phyloP scores from a whole-genome alignment of 23 tunicate species.

The Styela plicata region DNA sequence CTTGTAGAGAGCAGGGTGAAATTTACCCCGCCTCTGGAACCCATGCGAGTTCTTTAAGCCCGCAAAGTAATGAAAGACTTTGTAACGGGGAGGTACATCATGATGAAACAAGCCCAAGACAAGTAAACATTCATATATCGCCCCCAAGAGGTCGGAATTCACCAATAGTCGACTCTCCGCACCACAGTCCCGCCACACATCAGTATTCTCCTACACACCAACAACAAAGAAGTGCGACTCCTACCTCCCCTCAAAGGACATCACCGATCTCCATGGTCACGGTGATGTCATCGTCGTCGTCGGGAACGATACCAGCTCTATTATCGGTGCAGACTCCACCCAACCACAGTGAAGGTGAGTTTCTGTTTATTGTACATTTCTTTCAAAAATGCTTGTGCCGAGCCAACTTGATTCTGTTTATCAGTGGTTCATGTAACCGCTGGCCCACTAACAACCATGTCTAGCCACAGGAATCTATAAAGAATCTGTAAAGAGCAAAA shows the following conservation, averaged over 20 bases:
- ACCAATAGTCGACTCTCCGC: background rate
- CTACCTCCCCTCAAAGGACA: slow-evolving; percentile 25
- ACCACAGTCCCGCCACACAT: background rate
- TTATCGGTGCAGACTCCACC: slow-evolving; percentile 25
- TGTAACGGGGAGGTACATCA: slow-evolving; percentile 16
- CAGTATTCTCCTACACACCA: slow-evolving; percentile 4
- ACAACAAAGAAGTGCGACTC: background rate
- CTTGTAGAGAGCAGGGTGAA: background rate
- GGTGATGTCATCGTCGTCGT: slow-evolving; percentile 43
- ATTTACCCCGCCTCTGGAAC: background rate
- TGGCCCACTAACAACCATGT: too few species aligned
- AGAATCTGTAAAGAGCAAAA: too few species aligned
- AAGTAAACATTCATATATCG: slow-evolving; percentile 18
- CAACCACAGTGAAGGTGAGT: background rate
- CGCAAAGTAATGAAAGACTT: slow-evolving; percentile 1
- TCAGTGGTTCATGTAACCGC: too few species aligned
- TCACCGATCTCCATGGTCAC: slow-evolving; percentile 56
- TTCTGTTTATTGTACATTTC: too few species aligned
- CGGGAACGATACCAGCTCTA: slow-evolving; percentile 26
- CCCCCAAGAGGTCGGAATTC: slow-evolving; percentile 3
- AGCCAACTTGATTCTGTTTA: too few species aligned
- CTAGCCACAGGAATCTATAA: too few species aligned
- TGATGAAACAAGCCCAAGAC: background rate
- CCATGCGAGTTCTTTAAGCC: background rate
- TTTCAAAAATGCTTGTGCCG: too few species aligned